A percentile compares a stretch with the other conserved stretches of the same genome.
Conservation (phyloP, 2,888 invertebrate species). For the Poecilus cupreus region DNA sequence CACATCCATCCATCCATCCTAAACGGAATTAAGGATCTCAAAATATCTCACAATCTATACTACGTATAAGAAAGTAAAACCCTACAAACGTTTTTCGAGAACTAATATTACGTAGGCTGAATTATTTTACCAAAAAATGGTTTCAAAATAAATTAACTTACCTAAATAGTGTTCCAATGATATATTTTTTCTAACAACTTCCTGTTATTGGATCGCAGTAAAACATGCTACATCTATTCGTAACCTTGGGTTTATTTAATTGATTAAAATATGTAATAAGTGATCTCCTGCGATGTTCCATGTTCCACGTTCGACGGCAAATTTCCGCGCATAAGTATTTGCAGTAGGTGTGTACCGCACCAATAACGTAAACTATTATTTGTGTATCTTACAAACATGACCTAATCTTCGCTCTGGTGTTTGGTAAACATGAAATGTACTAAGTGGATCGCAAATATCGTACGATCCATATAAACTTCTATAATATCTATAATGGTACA, state of each 20-base stretch:
- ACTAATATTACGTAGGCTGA: too few species aligned
- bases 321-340: conserved; percentile 9
- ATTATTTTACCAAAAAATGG: too few species aligned
- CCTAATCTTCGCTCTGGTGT: background rate
- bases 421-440: background rate
- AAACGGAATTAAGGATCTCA: too few species aligned
- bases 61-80: too few species aligned
- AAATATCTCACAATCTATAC: too few species aligned
- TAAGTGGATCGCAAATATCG: background rate
- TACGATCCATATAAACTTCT: too few species aligned
- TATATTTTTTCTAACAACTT: background rate
- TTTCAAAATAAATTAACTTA: background rate
- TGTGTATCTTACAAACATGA: conserved; percentile 2
- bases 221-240: background rate
- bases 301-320: background rate
- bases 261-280: conserved; percentile 17
- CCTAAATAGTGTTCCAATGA: background rate
- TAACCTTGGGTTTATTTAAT: background rate
- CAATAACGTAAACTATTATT: background rate
- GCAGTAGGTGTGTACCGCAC: background rate
- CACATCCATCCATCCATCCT: too few species aligned
- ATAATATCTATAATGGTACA: too few species aligned
- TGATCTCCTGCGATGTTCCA: background rate
- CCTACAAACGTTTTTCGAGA: too few species aligned
- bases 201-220: background rate